Conservation (phyloP, 2,888 invertebrate genomes). For the Drosophila greeni region DNA sequence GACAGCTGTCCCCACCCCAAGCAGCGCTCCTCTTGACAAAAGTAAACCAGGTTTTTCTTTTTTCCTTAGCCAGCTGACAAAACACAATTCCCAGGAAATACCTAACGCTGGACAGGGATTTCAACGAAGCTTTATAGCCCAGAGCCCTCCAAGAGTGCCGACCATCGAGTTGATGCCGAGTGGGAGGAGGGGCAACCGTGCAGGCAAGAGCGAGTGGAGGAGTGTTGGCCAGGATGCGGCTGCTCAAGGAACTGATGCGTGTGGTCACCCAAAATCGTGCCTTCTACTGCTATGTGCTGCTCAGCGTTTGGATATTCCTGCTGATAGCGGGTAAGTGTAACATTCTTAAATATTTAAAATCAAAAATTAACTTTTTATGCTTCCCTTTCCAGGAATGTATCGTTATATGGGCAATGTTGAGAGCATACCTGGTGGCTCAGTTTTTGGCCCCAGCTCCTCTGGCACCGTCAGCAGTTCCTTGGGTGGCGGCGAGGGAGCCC, state of each 20-base stretch:
- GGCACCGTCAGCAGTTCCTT: conserved; percentile 44
- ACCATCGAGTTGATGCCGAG: conserved; percentile 23
- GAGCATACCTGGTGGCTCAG: conserved; percentile 49
- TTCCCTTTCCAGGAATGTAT: conserved; percentile 83
- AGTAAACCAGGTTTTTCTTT: conserved; percentile 23
- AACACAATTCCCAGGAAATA: conserved; percentile 5
- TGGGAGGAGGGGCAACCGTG: background rate
- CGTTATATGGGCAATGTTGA: conserved; percentile 84
- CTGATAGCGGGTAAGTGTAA: conserved; percentile 83
- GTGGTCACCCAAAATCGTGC: conserved; percentile 86
- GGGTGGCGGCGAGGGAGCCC: conserved; percentile 24
- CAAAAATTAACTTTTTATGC: no score
- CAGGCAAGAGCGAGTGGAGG: conserved; percentile 24
- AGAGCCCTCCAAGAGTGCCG: conserved; percentile 37
- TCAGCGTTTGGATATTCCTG: conserved; percentile 90
- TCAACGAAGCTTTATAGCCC: background rate
- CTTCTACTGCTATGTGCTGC: conserved; percentile 88
- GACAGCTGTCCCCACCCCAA: conserved; percentile 42
- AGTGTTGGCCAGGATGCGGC: conserved; percentile 62
- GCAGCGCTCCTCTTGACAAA: background rate
- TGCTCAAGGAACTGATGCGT: conserved; percentile 81
- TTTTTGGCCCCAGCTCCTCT: conserved; percentile 38
- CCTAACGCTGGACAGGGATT: conserved; percentile 4
- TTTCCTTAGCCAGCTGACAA: conserved; percentile 18
- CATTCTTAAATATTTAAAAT: background rate